Evolutionary conservation across 2,888 invertebrate genomes (phyloP).

Genomic region (Lasioglossum pauxillum): DNA sequence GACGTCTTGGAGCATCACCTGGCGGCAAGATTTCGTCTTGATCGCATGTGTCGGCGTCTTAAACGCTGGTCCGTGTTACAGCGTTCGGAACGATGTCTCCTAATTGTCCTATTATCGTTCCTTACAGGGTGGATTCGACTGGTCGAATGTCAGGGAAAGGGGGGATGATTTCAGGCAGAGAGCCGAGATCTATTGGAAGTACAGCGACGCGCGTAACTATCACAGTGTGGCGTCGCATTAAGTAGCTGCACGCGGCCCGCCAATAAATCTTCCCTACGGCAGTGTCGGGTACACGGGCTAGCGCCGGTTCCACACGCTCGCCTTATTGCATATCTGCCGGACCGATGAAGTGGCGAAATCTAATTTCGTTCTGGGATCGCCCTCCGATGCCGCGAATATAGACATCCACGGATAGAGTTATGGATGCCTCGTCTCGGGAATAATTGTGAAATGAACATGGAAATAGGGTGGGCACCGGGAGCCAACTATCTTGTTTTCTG

Average conservation of each 20-base stretch:
- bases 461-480: not conserved
- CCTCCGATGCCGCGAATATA: slow-evolving; percentile 46
- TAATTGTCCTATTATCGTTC: slow-evolving; percentile 55
- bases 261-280: slow-evolving; percentile 51
- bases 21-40: not conserved
- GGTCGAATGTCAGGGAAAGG: slow-evolving; percentile 5
- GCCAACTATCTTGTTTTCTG: slow-evolving; percentile 10
- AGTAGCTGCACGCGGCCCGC: slow-evolving; percentile 38
- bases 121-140: slow-evolving; percentile 27
- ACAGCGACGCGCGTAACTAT: slow-evolving; percentile 17
- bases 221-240: slow-evolving; percentile 37
- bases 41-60: slow-evolving; percentile 12
- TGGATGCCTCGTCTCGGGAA: not conserved
- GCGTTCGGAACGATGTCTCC: slow-evolving; percentile 29
- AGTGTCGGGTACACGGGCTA: slow-evolving; percentile 59
- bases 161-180: not conserved
- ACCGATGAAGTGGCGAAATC: slow-evolving; percentile 64
- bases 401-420: slow-evolving; percentile 37
- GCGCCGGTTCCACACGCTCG: slow-evolving; percentile 16
- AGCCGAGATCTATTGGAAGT: slow-evolving; percentile 44
- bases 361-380: slow-evolving; percentile 60
- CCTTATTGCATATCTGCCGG: slow-evolving; percentile 55
- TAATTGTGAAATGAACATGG: slow-evolving; percentile 34
- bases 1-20: not conserved
- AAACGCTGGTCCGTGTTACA: slow-evolving; percentile 19